Base-by-base conservation (phyloP, 2,797 vertebrate genomes). In the Pseudochaenichthys georgianus region DNA sequence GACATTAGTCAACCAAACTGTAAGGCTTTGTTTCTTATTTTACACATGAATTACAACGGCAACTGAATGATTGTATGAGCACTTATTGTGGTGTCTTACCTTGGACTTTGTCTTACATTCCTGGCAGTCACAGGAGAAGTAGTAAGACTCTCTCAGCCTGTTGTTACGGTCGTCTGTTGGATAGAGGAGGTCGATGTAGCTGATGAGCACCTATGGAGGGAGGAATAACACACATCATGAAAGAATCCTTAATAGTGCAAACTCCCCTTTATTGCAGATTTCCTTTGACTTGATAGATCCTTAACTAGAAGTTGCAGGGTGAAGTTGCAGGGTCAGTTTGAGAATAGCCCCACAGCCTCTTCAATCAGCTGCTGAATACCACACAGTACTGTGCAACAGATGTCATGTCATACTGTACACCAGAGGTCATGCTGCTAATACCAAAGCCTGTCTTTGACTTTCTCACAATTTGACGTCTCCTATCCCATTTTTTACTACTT, bases 171-270 rank as follows among this genome's bases (percentile, higher is more conserved):
- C 98, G 51, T 97, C 97, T 50, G 97, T 97, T 15, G 98, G 96
- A 78, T 99, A 99, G 21, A 99, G 93, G 59, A 99, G 94, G 80
- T 99, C 98, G 75, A 99, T 99, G 82, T 99, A 99, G 93, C 97
- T 99, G 89, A 97, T 99, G 75, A 96, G 96, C 70, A 99, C 94
- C 97, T 99, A 38, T 9, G 23, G 0, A 73, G n/a, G 15, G 12
- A 46, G 38, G 77, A 47, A 78, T 10, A 68, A 74, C 21, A 77
- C 38, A 79, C 5, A 38, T 9, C 41, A 67, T 13, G 57, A 3
- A 5, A 68, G 8, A 75, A 12, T 60, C 23, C 23, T 31, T 34
- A 68, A 69, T 34, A 57, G 41, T 16, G 15, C 19, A 45, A 15
- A 3, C 53, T 16, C 42, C 17, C 4, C 3, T 9, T 34, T 9